phyloP scores from a whole-genome alignment of 53 echinoderm and acorn worm genomes.

The Echinometra lucunter region DNA sequence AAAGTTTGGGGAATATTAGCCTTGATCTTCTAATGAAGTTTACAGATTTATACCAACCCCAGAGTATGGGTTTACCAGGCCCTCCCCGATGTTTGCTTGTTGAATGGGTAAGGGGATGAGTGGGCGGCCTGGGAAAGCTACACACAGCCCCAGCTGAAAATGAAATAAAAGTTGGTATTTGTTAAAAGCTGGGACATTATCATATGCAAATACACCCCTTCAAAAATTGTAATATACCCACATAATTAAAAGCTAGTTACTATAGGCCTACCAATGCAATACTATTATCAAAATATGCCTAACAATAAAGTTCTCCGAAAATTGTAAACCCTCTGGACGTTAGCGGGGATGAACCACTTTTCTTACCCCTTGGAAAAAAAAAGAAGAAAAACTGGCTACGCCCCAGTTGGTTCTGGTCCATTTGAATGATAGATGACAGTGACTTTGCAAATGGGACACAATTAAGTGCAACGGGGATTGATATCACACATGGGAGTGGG shows the following conservation, averaged over 20 bases:
- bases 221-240: no score
- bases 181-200: background rate
- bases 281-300: no score
- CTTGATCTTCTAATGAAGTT: constrained; percentile 68
- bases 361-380: background rate
- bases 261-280: no score
- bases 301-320: no score
- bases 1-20: constrained; percentile 9
- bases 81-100: background rate
- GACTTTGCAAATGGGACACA: constrained; percentile 39
- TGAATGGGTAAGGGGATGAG: constrained; percentile 26
- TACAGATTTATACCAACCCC: constrained; percentile 53
- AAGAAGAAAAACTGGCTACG: background rate
- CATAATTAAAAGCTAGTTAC: no score
- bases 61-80: constrained; percentile 46
- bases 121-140: constrained; percentile 11
- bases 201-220: no score
- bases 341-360: no score
- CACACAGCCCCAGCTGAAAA: constrained; percentile 9
- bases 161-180: background rate
- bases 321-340: no score
- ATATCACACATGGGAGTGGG: constrained; percentile 11
- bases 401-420: background rate
- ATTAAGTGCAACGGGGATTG: background rate
- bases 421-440: constrained; percentile 17